Evolutionary conservation across 2,888 invertebrate species (phyloP), one percentile per base, ranked within the genome.

Genomic region (Thereva unica): DNA sequence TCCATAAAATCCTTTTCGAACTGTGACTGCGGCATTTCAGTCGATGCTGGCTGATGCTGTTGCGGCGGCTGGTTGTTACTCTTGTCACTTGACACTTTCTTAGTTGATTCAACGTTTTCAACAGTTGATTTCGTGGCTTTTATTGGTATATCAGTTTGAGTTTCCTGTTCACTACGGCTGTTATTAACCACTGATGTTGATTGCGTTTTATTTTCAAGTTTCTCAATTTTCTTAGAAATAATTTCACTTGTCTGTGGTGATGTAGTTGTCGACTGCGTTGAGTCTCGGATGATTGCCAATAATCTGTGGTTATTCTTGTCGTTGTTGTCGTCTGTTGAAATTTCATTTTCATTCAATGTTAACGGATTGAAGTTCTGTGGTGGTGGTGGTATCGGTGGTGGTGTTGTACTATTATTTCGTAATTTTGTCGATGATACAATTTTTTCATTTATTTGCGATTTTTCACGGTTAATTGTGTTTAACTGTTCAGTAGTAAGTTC

Each of bases 251-350:
- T 23, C 23, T 23, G 23, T 23, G 23, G 23, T 23, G 23, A 23
- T 23, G 23, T 23, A 23, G 23, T 23, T 23, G 53, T 44, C n/a
- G 66, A 61, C 67, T 82, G 76, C 59, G 77, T 75, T 68, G 84
- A 82, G 75, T 86, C 85, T 74, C 85, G 83, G 78, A 88, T 85
- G 72, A 88, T 83, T 73, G 86, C 86, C 77, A 88, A 79, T 71
- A 87, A 81, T 72, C 87, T 84, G 79, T 85, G 84, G 78, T 84
- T 85, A 72, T 76, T 75, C 84, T 83, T n/a, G 82, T 80, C 71
- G 71, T 72, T 69, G 72, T 74, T 70, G 71, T 72, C 71, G 72
- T 73, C 68, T 67, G 71, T 68, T 66, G 70, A 66, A 70, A 64
- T 67, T 67, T 68, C 68, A 59, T 65, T 64, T 38, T 67, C 12